Evolutionary conservation across 2,113 vertebrate species (phyloP).

Genomic region (Python bivittatus): DNA sequence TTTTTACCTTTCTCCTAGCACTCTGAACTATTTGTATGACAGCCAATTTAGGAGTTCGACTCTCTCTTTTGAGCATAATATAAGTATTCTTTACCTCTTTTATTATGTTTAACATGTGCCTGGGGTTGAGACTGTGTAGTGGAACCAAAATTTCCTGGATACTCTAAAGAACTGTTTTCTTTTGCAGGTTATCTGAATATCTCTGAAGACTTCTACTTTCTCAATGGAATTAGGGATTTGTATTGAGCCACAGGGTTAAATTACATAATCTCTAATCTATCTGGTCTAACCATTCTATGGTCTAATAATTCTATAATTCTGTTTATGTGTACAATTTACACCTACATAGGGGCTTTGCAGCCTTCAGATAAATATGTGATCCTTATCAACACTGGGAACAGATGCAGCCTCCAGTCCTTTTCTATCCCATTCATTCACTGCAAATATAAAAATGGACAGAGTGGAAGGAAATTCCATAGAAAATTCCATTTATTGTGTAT

Average conservation of each 20-base stretch:
- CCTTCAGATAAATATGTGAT: not conserved
- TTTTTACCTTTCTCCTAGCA: rapidly evolving
- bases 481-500: not conserved
- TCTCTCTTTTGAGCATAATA: rapidly evolving
- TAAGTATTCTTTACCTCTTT: not conserved
- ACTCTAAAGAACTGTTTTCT: not conserved
- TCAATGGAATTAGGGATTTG: not conserved
- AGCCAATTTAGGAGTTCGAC: rapidly evolving
- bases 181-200: not conserved
- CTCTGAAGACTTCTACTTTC: not conserved
- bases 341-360: not conserved
- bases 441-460: not conserved
- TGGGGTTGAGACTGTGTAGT: not conserved
- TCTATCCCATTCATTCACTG: not conserved
- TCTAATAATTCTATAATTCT: not conserved
- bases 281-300: not conserved
- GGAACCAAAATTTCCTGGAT: not conserved
- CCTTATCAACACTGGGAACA: not conserved
- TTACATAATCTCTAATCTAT: not conserved
- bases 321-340: not conserved
- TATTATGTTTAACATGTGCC: not conserved
- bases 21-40: rapidly evolving
- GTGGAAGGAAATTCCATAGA: not conserved
- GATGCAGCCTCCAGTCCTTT: not conserved
- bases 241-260: not conserved